Percentiles rank a stretch among this genome's conserved stretches.
phyloP scores from a whole-genome alignment of 2,888 invertebrate species.

The Fabriciana adippe region DNA sequence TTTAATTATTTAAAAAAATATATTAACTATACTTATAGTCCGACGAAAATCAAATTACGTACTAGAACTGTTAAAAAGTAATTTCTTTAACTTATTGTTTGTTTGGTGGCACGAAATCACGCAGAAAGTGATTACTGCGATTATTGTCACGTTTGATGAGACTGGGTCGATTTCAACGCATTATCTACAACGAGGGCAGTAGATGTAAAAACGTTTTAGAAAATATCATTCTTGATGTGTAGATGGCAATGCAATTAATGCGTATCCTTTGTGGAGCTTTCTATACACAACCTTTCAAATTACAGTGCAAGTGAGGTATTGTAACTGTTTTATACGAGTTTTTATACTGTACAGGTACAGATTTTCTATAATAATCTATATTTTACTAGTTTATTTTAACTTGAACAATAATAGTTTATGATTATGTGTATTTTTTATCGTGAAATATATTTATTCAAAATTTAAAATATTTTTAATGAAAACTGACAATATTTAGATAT shows the following conservation, averaged over 20 bases:
- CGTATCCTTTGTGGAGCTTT: not conserved
- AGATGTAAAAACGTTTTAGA: constrained; percentile 12
- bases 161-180: constrained; percentile 29
- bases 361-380: too few relatives aligned
- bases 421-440: too few relatives aligned
- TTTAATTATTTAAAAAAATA: not conserved
- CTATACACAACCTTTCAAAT: too few relatives aligned
- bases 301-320: too few relatives aligned
- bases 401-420: too few relatives aligned
- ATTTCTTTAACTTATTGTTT: constrained; percentile 24
- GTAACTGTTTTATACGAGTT: too few relatives aligned
- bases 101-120: constrained; percentile 21
- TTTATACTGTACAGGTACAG: too few relatives aligned
- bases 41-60: not conserved
- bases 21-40: not conserved
- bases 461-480: too few relatives aligned
- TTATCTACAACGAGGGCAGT: constrained; percentile 22
- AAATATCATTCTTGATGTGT: constrained; percentile 3
- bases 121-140: constrained; percentile 24
- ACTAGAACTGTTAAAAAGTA: constrained; percentile 16
- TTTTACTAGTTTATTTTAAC: too few relatives aligned
- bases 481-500: too few relatives aligned
- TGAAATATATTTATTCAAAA: too few relatives aligned
- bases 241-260: constrained; percentile 16
- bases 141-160: constrained; percentile 24